phyloP scores from a whole-genome alignment of 2,797 vertebrate genomes.

The Eutrigla gurnardus region DNA sequence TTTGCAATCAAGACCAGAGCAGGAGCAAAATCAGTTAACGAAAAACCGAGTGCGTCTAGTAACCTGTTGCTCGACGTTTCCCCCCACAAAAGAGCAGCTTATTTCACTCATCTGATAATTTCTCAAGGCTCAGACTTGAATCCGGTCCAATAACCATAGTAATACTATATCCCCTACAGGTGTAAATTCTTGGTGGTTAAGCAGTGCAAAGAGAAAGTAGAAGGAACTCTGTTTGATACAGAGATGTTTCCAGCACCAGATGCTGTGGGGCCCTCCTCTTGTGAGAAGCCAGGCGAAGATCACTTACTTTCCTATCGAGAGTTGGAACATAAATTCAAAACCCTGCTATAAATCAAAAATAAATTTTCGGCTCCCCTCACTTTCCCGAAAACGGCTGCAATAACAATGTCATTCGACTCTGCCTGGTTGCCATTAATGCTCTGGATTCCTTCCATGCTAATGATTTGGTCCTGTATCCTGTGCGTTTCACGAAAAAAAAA shows the following conservation, averaged over 20 bases:
- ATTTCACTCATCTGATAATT: conserved; percentile 70
- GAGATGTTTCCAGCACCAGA: conserved; percentile 81
- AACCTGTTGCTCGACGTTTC: conserved; percentile 56
- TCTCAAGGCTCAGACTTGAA: conserved; percentile 76
- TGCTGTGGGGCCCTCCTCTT: conserved; percentile 77
- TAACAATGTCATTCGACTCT: conserved; percentile 82
- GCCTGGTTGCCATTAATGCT: conserved; percentile 81
- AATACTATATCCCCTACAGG: conserved; percentile 81
- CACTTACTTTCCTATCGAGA: conserved; percentile 80
- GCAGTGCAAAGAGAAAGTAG: conserved; percentile 58
- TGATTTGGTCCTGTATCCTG: conserved; percentile 74
- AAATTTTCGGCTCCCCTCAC: conserved; percentile 80
- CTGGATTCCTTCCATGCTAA: conserved; percentile 79
- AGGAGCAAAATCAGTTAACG: conserved; percentile 44
- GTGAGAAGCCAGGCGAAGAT: conserved; percentile 75
- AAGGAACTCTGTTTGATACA: conserved; percentile 71
- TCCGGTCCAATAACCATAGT: conserved; percentile 76
- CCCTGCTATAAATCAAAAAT: conserved; percentile 84
- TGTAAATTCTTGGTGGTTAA: conserved; percentile 80
- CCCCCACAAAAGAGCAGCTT: conserved; percentile 68
- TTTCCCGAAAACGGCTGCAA: conserved; percentile 80
- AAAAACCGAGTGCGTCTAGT: conserved; percentile 20
- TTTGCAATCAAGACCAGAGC: conserved; percentile 21
- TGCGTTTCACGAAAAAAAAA: conserved; percentile 75
- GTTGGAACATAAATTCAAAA: conserved; percentile 81